Evolutionary conservation across 2,888 invertebrate genomes (phyloP), one percentile per base, ranked within the genome.

Genomic region (Dolomedes plantarius): DNA sequence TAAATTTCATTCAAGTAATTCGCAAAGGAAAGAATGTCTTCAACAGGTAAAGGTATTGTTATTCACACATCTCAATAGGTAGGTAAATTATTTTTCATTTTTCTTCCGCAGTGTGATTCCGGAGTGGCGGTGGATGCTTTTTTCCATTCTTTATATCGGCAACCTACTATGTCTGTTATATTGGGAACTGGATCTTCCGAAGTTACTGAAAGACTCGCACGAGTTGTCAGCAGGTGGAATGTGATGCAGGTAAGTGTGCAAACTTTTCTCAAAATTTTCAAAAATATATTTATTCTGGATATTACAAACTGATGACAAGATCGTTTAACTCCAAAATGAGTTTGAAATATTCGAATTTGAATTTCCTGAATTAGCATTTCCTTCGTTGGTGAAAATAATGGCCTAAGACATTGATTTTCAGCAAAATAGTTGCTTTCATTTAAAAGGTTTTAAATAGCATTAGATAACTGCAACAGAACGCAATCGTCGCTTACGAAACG

Each of bases 211-310:
- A 95, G 95, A 90, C 93, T 97, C 88, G 97, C 97, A 39, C 96
- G 97, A 92, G 95, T 97, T 80, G 96, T 96, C 32, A 96, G 96
- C 5, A 96, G 97, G 90, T 97, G 97, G 97, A 97, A 97, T 91
- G 95, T 97, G 89, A 94, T 97, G 11, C 96, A 97, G 94, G 96
- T 96, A 91, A 90, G 89, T 72, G 96, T n/a, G 96, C 91, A n/a
- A n/a, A 90, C 89, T 73, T 9, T n/a, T n/a, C n/a, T n/a, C n/a
- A n/a, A n/a, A 2, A 0, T 2, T 72, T 28, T 67, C 11, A 67
- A n/a, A 16, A 2, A 19, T 46, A 46, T 0, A n/a, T 6, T 9
- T 46, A 16, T 9, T 9, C 19, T n/a, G n/a, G n/a, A n/a, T n/a
- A n/a, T n/a, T n/a, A n/a, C n/a, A n/a, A n/a, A n/a, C n/a, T n/a